phyloP scores from a whole-genome alignment of 2,797 vertebrate species.

The Poeciliopsis paucimaculata region DNA sequence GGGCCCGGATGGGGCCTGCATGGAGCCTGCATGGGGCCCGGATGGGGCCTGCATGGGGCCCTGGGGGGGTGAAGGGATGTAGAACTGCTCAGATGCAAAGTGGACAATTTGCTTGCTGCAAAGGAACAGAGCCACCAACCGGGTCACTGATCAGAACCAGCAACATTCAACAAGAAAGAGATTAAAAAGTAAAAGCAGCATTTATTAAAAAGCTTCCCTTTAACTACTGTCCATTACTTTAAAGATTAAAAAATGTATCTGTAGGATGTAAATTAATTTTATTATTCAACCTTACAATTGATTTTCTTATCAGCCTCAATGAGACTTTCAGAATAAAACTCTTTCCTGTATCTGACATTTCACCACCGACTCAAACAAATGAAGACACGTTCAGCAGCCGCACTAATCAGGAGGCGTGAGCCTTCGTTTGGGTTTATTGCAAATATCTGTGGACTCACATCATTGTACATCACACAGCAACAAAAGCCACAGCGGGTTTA shows the following conservation, averaged over 20 bases:
- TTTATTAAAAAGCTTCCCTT: no score
- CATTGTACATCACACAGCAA: slow-evolving; percentile 17
- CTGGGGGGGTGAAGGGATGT: no score
- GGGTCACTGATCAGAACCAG: no score
- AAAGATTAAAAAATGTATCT: background rate
- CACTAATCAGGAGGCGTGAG: background rate
- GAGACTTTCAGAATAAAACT: background rate
- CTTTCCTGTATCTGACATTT: background rate
- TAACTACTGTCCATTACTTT: no score
- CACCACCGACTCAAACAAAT: background rate
- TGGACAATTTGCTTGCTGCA: no score
- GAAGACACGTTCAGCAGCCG: background rate
- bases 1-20: no score
- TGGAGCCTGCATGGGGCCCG: no score
- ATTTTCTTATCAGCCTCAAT: background rate
- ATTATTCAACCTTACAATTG: background rate
- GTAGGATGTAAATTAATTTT: background rate
- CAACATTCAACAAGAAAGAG: no score
- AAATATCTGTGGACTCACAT: slow-evolving; percentile 16
- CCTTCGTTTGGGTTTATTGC: slow-evolving; percentile 43
- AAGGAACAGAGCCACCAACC: no score
- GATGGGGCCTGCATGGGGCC: no score
- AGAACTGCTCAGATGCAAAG: no score
- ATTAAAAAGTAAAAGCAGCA: no score
- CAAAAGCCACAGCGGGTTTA: background rate